Base-by-base conservation (phyloP, 2,797 vertebrate species). In the Arnoldichthys spilopterus region DNA sequence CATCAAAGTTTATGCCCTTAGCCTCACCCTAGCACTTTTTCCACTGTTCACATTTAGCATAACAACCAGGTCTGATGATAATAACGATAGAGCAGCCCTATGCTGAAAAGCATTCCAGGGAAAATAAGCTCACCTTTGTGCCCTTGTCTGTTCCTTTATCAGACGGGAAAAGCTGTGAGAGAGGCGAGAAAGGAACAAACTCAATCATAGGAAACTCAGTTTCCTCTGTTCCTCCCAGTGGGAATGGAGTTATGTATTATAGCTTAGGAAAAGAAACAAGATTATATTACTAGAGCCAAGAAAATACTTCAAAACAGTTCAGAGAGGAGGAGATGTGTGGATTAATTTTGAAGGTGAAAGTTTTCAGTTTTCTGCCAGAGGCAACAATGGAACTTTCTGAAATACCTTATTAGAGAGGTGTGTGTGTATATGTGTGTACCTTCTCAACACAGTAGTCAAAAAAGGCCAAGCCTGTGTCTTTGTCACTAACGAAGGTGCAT, bases 401-500 rank as follows among this genome's bases (percentile, higher is more conserved):
- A 71, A 30, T 58, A 37, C 49, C 32, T 59, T n/a, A 58, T 18
- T 2, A 54, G n/a, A 68, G 56, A 34, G 45, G 6, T 34, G 30
- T 56, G 16, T 24, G 22, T 6, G 43, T 54, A 51, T 12, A 24
- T 43, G 43, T 74, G 62, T 68, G 45, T 90, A 99, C 98, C 95
- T 99, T 99, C 87, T 99, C 98, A 66, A 99, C 95, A 82, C 98
- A 99, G 89, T 99, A 97, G 81, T 99, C 98, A 89, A 99, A 99
- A 92, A 99, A 99, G 61, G 97, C 98, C 87, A 99, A 90, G 77
- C 98, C 95, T 0, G 98, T 98, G 91, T 99, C 98, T 88, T 99
- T 99, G 92, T 99, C 98, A n/a, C 97, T 99, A 91, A 99, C 98
- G 73, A 99, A 99, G 79, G 97, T 98, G 89, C 98, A 98, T 87